phyloP scores from a whole-genome alignment of 2,888 invertebrate species.

The Enoplolaimus lenunculus region DNA sequence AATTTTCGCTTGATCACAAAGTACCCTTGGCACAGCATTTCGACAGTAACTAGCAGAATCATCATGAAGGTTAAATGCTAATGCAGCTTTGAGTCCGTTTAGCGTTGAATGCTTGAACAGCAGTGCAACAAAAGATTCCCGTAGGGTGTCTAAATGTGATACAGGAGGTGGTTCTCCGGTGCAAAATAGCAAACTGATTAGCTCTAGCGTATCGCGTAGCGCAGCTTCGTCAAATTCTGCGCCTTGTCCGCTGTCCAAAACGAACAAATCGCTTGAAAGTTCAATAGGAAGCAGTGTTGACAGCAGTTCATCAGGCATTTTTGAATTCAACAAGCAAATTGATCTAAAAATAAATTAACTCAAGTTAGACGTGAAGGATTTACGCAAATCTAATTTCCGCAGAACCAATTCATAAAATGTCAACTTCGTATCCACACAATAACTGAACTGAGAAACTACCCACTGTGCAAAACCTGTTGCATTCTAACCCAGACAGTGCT shows the following conservation, averaged over 20 bases:
- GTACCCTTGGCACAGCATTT: background rate
- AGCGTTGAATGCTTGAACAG: background rate
- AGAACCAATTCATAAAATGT: too few species aligned
- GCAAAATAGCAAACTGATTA: background rate
- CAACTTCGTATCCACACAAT: too few species aligned
- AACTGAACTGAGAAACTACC: too few species aligned
- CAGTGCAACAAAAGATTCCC: background rate
- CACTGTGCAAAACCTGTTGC: too few species aligned
- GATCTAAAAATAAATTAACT: too few species aligned
- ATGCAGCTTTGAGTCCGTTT: background rate
- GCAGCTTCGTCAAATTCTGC: background rate
- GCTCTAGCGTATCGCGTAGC: background rate
- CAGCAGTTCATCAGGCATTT: background rate
- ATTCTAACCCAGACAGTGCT: too few species aligned
- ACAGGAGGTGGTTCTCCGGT: background rate
- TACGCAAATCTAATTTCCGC: too few species aligned
- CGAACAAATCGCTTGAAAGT: background rate
- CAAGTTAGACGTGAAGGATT: too few species aligned
- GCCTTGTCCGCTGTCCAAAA: background rate
- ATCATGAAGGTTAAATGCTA: background rate
- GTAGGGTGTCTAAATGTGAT: background rate
- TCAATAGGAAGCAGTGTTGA: background rate
- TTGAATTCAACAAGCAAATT: background rate
- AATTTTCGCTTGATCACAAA: background rate
- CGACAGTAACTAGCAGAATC: background rate